A percentile compares a stretch with the other conserved stretches of the same genome.
phyloP scores from a whole-genome alignment of 2,888 invertebrate genomes.

The Cantharis flavilabris region DNA sequence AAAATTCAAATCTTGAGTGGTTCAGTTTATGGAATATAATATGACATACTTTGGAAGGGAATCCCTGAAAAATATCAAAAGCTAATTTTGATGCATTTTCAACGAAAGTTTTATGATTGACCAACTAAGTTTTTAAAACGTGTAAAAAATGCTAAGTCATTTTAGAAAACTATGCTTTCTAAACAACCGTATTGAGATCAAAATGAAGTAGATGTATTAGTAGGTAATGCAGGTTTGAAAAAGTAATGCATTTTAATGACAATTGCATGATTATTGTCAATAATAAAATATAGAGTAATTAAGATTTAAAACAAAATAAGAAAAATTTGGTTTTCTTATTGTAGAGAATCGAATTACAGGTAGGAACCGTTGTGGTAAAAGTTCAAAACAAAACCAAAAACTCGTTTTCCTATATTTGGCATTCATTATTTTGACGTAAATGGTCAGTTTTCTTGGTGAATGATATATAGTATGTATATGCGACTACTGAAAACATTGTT shows the following conservation, averaged over 20 bases:
- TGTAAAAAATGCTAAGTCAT: constrained; percentile 2
- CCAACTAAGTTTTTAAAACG: not conserved
- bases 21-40: too few species aligned
- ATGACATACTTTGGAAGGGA: not conserved
- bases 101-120: not conserved
- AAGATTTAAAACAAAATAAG: not conserved
- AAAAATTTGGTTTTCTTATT: not conserved
- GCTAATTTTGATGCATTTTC: not conserved
- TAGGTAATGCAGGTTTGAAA: not conserved
- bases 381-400: constrained; percentile 10
- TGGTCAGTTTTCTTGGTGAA: constrained; percentile 20
- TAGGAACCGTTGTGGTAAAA: not conserved
- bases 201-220: not conserved
- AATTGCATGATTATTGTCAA: not conserved
- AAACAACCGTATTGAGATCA: constrained; percentile 3
- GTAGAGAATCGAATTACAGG: not conserved
- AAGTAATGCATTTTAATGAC: not conserved
- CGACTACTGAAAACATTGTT: constrained; percentile 18
- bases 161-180: constrained; percentile 3
- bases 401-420: constrained; percentile 29
- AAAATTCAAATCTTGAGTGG: too few species aligned
- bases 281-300: not conserved
- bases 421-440: constrained; percentile 29
- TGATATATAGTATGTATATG: constrained; percentile 11
- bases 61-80: not conserved